Percentiles rank a stretch among this genome's conserved stretches.
Conservation (phyloP, 2,797 vertebrate genomes). For the Ciconia nigra region DNA sequence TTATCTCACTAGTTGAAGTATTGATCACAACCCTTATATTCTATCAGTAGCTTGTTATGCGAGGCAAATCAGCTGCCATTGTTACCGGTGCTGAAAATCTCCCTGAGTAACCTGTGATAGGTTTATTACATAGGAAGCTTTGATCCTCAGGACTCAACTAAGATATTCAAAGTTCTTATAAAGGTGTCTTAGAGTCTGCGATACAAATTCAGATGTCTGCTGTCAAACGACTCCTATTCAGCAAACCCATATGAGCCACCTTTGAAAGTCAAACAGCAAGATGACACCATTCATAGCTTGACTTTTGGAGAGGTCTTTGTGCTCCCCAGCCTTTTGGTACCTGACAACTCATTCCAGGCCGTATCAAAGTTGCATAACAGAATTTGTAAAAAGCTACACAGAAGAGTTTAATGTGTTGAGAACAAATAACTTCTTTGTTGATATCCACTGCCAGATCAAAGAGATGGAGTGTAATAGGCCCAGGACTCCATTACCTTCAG, state of each 20-base stretch:
- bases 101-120: not conserved
- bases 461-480: conserved; percentile 23
- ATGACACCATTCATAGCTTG: conserved; percentile 54
- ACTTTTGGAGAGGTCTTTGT: conserved; percentile 57
- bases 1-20: conserved; percentile 9
- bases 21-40: conserved; percentile 4
- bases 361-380: conserved; percentile 64
- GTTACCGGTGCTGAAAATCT: not conserved
- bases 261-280: conserved; percentile 66
- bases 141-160: conserved; percentile 39
- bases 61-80: conserved; percentile 6
- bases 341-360: conserved; percentile 26
- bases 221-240: conserved; percentile 58
- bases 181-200: conserved; percentile 44
- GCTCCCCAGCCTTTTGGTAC: conserved; percentile 23
- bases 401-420: conserved; percentile 59
- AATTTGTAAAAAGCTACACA: conserved; percentile 50
- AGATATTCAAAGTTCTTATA: conserved; percentile 63
- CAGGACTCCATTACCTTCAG: conserved; percentile 20
- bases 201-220: conserved; percentile 59
- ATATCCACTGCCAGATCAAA: conserved; percentile 57
- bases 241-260: conserved; percentile 14
- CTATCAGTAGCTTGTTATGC: not conserved
- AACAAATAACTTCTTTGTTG: conserved; percentile 68
- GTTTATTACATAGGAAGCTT: conserved; percentile 22